Evolutionary conservation across 2,797 vertebrate genomes (phyloP), one percentile per base, ranked within the genome.

Genomic region (Echeneis naucrates): DNA sequence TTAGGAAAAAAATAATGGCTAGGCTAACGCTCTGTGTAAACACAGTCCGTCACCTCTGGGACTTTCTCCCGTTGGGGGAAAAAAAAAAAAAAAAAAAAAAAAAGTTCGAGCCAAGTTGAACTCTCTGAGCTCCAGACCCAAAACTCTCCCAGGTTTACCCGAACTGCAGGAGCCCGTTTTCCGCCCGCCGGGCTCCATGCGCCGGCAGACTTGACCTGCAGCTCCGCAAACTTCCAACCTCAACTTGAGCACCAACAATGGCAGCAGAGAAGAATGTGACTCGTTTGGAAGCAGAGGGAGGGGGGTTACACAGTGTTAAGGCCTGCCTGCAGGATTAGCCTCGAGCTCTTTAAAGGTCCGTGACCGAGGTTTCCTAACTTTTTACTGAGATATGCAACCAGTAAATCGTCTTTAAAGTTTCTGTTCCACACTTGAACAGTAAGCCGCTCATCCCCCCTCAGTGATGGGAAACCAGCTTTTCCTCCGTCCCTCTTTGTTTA

Each of bases 191-290:
- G 13, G 24, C 32, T 35, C n/a, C 6, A 0, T 3, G 24, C 19
- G 6, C 10, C 5, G 0, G 1, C 11, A n/a, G 1, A 24, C 16
- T 11, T 23, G 1, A n/a, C 7, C 38, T 8, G 1, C 19, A 2
- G 4, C 26, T n/a, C 13, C 11, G 1, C 11, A 2, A 37, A 52
- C 6, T 11, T 33, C 11, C 26, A 44, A 5, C 40, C 45, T 21
- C 0, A 24, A 7, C 10, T 42, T 37, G 2, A 7, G 7, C 32
- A 1, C 32, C 32, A 9, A 33, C 32, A 33, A 33, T 7, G 32
- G 32, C 32, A 9, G 5, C 2, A 33, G 32, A 8, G 8, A 7
- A 8, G 32, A 7, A 33, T 9, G 32, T 9, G 32, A 7, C 32
- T 7, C 32, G 32, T 33, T 33, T 33, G 6, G 6, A 33, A 9